These are phyloP conservation scores for Temnothorax curvispinosus DNA, from an alignment of 1,140 invertebrate genomes.

Conservation along the genomic window DNA sequence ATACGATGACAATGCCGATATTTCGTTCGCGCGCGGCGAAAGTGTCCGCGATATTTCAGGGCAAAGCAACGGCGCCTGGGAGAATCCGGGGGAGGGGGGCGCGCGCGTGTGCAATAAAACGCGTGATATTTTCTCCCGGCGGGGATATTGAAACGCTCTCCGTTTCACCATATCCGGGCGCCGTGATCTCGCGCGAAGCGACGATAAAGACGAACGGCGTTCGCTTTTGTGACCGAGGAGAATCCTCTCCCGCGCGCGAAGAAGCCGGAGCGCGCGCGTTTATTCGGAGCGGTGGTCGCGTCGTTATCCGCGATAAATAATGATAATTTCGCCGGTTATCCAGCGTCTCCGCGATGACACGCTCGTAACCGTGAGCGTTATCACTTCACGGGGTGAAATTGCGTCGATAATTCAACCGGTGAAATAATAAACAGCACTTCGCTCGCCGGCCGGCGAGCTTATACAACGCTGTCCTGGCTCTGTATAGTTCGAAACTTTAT, in stretches of 20 bases:
- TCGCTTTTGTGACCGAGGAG: neutral
- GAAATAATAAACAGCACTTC: slow-evolving; percentile 37
- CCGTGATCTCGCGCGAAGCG: neutral
- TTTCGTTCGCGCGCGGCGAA: slow-evolving; percentile 52
- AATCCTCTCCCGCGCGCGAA: neutral
- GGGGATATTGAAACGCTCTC: slow-evolving; percentile 55
- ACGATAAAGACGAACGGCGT: slow-evolving; percentile 5
- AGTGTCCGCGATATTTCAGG: slow-evolving; percentile 67
- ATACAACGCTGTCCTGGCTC: neutral
- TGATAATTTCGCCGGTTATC: slow-evolving; percentile 22
- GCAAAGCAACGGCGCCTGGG: slow-evolving; percentile 11
- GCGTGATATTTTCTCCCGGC: slow-evolving; percentile 53
- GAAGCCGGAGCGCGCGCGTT: neutral
- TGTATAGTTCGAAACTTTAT: slow-evolving; percentile 33
- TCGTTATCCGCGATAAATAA: slow-evolving; percentile 22
- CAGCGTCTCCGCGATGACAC: neutral
- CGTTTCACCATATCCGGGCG: neutral
- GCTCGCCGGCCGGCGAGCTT: neutral
- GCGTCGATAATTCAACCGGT: slow-evolving; percentile 37
- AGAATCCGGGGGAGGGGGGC: slow-evolving; percentile 18
- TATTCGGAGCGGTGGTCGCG: neutral
- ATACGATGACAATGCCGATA: slow-evolving; percentile 68
- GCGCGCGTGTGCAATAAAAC: slow-evolving; percentile 59
- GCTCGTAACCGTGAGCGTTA: slow-evolving; percentile 26
- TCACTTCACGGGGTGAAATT: slow-evolving; percentile 5